phyloP scores from a whole-genome alignment of 2,113 vertebrate genomes.

The Saguinus imperator region DNA sequence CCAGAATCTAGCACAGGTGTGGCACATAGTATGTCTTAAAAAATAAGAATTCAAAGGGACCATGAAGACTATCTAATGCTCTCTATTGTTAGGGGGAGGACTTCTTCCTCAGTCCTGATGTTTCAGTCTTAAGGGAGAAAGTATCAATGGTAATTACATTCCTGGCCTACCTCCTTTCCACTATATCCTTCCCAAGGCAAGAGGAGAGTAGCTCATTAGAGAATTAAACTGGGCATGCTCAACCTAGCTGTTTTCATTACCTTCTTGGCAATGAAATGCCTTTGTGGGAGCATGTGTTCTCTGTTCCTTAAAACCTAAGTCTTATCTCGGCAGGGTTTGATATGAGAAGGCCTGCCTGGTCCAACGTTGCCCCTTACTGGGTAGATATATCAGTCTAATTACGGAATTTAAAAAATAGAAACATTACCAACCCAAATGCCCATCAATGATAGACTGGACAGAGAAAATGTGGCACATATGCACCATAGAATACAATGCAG shows the following conservation, averaged over 20 bases:
- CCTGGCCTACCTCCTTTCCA: not conserved
- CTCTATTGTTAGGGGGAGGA: not conserved
- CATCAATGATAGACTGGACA: too few species aligned
- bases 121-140: not conserved
- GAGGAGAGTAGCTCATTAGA: not conserved
- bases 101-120: not conserved
- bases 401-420: not conserved
- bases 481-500: too few species aligned
- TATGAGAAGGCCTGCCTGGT: not conserved
- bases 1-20: not conserved
- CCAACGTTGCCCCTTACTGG: not conserved
- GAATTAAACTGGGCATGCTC: not conserved
- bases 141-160: not conserved
- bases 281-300: not conserved
- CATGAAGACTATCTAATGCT: not conserved
- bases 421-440: too few species aligned
- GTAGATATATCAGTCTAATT: not conserved
- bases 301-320: not conserved
- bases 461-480: too few species aligned
- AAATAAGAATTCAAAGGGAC: not conserved
- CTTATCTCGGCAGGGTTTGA: not conserved
- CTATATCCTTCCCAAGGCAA: not conserved
- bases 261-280: not conserved
- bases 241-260: not conserved
- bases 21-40: not conserved